Base-by-base conservation (phyloP, 2,113 vertebrate species). In the Cheirogaleus medius region DNA sequence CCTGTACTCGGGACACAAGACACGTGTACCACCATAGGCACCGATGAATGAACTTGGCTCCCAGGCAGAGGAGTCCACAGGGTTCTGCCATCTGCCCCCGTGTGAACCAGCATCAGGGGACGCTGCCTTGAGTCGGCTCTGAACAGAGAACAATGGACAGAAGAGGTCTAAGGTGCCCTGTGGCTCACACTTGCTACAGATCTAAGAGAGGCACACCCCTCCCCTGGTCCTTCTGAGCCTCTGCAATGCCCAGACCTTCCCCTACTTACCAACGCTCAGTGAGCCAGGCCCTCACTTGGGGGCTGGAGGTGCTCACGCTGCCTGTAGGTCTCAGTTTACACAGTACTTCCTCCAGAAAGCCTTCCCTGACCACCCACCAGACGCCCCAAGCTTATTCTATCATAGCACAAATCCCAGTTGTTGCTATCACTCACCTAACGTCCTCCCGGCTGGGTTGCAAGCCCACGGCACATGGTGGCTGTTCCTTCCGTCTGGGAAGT, bases 231-330 rank as follows among this genome's bases (percentile, higher is more conserved):
- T 56, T 56, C 25, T 29, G 60, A 29, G 90, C 21, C 27, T 34
- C 42, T 8, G 32, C 15, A 13, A 14, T 11, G 58, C 73, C 68
- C 23, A 47, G 49, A 18, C 10, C 58, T 23, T 4, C 12, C 3
- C 82, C 8, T 8, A 15, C 4, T 32, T 7, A 21, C 34, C 39
- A 17, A 21, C 6, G 1, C 32, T 17, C 3, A 6, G 37, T 0
- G 14, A 77, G 49, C 63, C n/a, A 15, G 18, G 54, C 64, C 49
- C 27, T 3, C 42, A 37, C 17, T 54, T 54, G 56, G 69, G 7
- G 23, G 60, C 71, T 18, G 0, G 47, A 37, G 44, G 14, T 6
- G 34, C 11, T 68, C 23, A 21, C 1, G 3, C 8, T 32, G 3
- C 58, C 37, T 63, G 9, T 11, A 4, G 52, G 20, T 37, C 84